Evolutionary conservation across 2,797 vertebrate species (phyloP).

Genomic region (Thunnus albacares): DNA sequence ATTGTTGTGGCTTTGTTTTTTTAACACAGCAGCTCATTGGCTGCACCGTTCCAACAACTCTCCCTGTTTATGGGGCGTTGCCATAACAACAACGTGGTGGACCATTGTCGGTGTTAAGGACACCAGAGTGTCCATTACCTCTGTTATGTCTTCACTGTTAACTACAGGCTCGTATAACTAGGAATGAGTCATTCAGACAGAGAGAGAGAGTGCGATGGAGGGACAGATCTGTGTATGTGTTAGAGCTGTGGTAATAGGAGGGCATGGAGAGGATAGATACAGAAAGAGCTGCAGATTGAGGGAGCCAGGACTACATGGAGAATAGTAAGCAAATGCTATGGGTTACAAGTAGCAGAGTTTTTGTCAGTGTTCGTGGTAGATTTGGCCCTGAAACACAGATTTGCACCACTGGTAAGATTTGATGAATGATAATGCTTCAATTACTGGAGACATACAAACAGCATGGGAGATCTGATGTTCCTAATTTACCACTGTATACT

Average conservation of each 20-base stretch:
- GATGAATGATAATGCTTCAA: too few relatives aligned
- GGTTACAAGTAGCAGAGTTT: not conserved
- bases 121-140: conserved; percentile 26
- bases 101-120: conserved; percentile 13
- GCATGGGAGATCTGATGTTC: not conserved
- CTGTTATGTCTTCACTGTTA: conserved; percentile 30
- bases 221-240: not conserved
- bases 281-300: not conserved
- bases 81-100: conserved; percentile 21
- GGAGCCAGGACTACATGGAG: not conserved
- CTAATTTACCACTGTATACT: not conserved
- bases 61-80: conserved; percentile 34
- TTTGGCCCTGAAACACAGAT: not conserved
- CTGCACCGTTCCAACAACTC: not conserved
- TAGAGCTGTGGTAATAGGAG: not conserved
- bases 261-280: not conserved
- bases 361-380: not conserved
- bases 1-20: not conserved
- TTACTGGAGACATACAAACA: too few relatives aligned
- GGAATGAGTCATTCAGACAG: conserved; percentile 15
- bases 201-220: conserved; percentile 9
- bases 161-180: conserved; percentile 30
- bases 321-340: not conserved
- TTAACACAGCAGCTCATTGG: not conserved
- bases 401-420: not conserved